Base-by-base conservation (phyloP, 2,797 vertebrate genomes). In the Sciaenops ocellatus region DNA sequence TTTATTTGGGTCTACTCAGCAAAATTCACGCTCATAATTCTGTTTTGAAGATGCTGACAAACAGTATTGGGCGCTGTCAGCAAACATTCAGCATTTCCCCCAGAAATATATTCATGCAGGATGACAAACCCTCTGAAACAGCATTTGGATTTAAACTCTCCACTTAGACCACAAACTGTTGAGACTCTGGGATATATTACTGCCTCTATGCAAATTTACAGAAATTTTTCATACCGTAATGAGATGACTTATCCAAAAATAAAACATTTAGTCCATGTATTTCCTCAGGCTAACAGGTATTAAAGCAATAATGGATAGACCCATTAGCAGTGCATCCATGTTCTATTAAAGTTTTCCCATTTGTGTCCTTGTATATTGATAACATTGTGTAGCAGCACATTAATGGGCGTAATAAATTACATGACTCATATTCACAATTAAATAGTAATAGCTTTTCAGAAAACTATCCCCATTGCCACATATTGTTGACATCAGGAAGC, bases 21-120 rank as follows among this genome's bases (percentile, higher is more conserved):
- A 68, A 81, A 84, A 69, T 56, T 15, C 16, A 6, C 9, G 2
- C 38, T 63, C 65, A 71, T 65, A 72, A 79, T 83, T 86, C 48
- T 76, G 56, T 28, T 69, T n/a, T 51, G 44, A 83, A 80, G 63
- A 84, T 67, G 79, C 75, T 69, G 74, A 84, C 69, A 50, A 74
- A 73, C 59, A 42, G 12, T 1, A 55, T 81, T 68, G 67, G 59
- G 65, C 42, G 3, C n/a, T 38, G 55, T 79, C 57, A 85, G 76
- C 64, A 71, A 38, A 1, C 46, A 60, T 73, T 66, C 64, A 57
- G 57, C 9, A 0, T 65, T 73, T 73, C 59, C 24, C 9, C 0
- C 12, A 63, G 54, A 78, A 82, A 76, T 69, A 69, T 69, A 54
- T 66, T 78, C 50, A 69, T 64, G 59, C 44, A 41, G 13, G 30